Conservation (phyloP, 2,888 invertebrate species). For the Hanleya hanleyi region DNA sequence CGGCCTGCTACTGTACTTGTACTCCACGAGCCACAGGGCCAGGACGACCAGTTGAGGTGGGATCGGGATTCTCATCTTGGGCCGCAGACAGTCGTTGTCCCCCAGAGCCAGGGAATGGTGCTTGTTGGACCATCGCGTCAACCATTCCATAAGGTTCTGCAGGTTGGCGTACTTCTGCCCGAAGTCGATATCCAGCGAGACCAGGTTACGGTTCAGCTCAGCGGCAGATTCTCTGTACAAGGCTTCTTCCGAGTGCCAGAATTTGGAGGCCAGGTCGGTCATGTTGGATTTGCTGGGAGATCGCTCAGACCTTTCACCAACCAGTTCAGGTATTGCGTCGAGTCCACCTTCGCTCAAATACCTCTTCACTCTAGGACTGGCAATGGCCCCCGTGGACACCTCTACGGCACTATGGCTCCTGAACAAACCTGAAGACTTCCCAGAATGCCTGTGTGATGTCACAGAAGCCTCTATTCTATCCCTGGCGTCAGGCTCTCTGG, state of each 20-base stretch:
- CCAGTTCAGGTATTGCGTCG: conserved; percentile 31
- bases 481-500: background rate
- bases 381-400: background rate
- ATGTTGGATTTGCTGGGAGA: conserved; percentile 41
- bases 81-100: conserved; percentile 11
- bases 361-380: background rate
- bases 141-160: conserved; percentile 61
- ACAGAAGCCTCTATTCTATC: too few relatives aligned
- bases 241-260: conserved; percentile 54
- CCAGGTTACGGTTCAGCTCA: conserved; percentile 35
- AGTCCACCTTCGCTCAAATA: conserved; percentile 40
- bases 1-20: conserved; percentile 51
- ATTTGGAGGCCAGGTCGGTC: conserved; percentile 52
- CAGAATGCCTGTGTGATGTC: too few relatives aligned
- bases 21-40: conserved; percentile 65
- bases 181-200: conserved; percentile 62
- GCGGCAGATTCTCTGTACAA: conserved; percentile 42
- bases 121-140: conserved; percentile 61
- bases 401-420: conserved; percentile 52
- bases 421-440: conserved; percentile 46
- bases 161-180: conserved; percentile 57
- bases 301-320: conserved; percentile 26
- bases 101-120: conserved; percentile 54
- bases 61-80: conserved; percentile 54
- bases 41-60: conserved; percentile 64